A percentile compares a stretch with the other conserved stretches of the same genome.
Conservation (phyloP, 2,888 invertebrate species). For the Balanococcus diminutus region DNA sequence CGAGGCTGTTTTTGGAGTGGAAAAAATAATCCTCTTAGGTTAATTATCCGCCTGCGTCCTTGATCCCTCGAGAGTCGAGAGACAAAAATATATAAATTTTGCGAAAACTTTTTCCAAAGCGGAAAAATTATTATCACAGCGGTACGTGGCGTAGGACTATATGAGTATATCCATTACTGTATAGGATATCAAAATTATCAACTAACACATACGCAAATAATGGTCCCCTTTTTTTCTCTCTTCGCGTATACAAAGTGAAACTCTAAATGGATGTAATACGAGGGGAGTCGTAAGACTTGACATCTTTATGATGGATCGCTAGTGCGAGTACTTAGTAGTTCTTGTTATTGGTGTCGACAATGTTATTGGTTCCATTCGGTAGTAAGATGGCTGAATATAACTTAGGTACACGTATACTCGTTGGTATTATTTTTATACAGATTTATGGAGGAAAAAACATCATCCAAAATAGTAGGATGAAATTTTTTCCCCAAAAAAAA, state of each 20-base stretch:
- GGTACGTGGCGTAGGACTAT: background rate
- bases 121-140: conserved; percentile 5
- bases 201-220: conserved; percentile 50
- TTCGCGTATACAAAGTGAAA: conserved; percentile 43
- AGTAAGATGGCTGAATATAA: conserved; percentile 34
- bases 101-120: conserved; percentile 4
- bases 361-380: conserved; percentile 47
- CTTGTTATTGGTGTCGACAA: conserved; percentile 52
- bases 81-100: background rate
- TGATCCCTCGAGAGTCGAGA: background rate
- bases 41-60: conserved; percentile 10
- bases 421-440: background rate
- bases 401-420: background rate
- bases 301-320: conserved; percentile 52
- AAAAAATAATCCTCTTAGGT: conserved; percentile 8
- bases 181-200: conserved; percentile 45
- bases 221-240: conserved; percentile 34
- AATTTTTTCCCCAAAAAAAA: background rate
- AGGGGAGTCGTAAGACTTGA: conserved; percentile 34
- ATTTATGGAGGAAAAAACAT: background rate
- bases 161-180: conserved; percentile 40
- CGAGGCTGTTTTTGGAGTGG: background rate
- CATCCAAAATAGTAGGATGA: too few relatives aligned
- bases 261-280: conserved; percentile 50
- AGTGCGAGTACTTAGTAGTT: conserved; percentile 49